A percentile compares a stretch with the other conserved stretches of the same genome.
phyloP scores from a whole-genome alignment of 2,888 invertebrate genomes.

The Melanargia galathea region DNA sequence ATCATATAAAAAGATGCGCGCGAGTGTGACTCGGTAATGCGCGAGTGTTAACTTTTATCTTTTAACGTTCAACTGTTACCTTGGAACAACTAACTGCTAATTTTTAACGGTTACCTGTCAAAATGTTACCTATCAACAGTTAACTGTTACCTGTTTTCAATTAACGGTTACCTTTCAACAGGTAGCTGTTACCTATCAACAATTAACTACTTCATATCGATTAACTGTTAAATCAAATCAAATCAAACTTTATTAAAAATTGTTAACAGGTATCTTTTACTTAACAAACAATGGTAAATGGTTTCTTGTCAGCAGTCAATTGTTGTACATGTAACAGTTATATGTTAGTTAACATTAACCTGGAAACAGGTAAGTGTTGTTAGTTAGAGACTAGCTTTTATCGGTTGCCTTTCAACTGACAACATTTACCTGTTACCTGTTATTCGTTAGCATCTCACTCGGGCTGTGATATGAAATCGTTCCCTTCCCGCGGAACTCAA shows the following conservation, averaged over 20 bases:
- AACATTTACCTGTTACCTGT: conserved; percentile 11
- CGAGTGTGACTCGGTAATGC: conserved; percentile 3
- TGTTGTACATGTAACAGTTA: too few relatives aligned
- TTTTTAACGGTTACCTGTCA: not conserved
- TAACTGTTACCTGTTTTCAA: not conserved
- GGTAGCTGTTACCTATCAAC: not conserved
- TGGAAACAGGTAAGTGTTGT: not conserved
- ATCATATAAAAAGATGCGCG: not conserved
- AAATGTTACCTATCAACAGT: not conserved
- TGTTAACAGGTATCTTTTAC: too few relatives aligned
- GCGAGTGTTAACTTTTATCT: not conserved
- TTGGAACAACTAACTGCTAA: not conserved
- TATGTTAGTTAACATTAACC: too few relatives aligned
- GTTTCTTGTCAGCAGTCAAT: not conserved
- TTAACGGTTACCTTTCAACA: not conserved
- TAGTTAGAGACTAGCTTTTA: not conserved
- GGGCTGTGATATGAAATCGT: conserved; percentile 15
- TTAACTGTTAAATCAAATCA: not conserved
- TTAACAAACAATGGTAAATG: not conserved
- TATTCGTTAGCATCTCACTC: not conserved
- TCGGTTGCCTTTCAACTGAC: not conserved
- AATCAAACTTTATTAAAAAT: too few relatives aligned
- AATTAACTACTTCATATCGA: not conserved
- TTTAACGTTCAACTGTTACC: not conserved
- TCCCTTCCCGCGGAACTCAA: conserved; percentile 6